Evolutionary conservation across 2,113 vertebrate genomes (phyloP).

Genomic region (Merops nubicus): DNA sequence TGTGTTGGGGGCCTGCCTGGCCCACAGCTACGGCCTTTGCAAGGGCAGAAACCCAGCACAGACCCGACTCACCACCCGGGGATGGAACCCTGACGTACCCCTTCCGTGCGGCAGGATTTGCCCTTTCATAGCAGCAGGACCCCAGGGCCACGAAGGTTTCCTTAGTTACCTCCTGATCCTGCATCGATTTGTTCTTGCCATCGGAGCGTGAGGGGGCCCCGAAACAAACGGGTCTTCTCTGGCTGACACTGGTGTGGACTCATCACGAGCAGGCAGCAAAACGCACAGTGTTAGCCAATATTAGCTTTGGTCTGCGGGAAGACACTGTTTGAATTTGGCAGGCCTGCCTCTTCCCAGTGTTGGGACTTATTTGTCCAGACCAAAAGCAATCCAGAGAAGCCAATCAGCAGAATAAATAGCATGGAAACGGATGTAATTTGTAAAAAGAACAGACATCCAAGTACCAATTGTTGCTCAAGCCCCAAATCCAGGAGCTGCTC

Average conservation of each 20-base stretch:
- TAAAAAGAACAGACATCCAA: background rate
- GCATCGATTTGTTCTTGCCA: background rate
- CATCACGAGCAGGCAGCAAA: background rate
- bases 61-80: too few relatives aligned
- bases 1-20: too few relatives aligned
- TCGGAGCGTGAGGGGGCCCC: accelerated
- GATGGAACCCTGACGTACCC: accelerated
- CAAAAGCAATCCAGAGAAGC: background rate
- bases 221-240: accelerated
- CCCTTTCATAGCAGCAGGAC: accelerated
- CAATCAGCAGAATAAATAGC: background rate
- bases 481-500: background rate
- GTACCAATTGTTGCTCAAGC: background rate
- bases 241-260: background rate
- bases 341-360: background rate
- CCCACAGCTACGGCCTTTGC: too few relatives aligned
- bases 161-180: background rate
- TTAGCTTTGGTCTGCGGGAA: background rate
- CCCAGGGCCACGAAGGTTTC: background rate
- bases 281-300: background rate
- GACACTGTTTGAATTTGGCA: background rate
- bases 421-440: background rate
- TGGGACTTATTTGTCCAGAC: background rate
- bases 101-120: accelerated
- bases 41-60: too few relatives aligned